Evolutionary conservation across 2,113 vertebrate genomes (phyloP), one percentile per base, ranked within the genome.

Genomic region (Ceuthmochares aereus): DNA sequence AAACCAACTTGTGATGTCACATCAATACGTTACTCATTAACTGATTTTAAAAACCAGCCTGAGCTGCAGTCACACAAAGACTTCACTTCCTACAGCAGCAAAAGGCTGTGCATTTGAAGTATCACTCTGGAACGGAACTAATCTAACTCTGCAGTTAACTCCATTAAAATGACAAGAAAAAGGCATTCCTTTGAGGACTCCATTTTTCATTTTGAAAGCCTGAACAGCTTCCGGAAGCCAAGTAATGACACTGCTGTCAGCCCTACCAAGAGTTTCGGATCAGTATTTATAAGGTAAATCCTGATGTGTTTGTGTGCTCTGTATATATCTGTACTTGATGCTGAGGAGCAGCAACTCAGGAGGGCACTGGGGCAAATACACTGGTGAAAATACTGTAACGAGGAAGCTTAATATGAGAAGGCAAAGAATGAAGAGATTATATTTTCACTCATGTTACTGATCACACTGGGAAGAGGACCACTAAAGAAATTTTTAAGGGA

Each of bases 21-120:
- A 67, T 73, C 56, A 93, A 55, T 25, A 59, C 0, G 94, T 98
- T 98, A 98, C 96, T 98, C 93, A 98, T 98, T 98, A 98, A 98
- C 97, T 58, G 66, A 74, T 37, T 83, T 84, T 12, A 76, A 89
- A 94, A 84, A 27, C 73, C 74, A 51, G 89, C 54, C 82, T 72
- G 73, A 93, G 76, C 86, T 90, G 84, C 54, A 96, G 91, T 88
- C 88, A 74, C 54, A 73, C n/a, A 49, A 96, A 85, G 82, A 81
- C 66, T 81, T 55, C 73, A 94, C 72, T 95, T 97, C 95, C 96
- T 90, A 84, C 3, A 76, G 22, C 34, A 77, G 72, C 32, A 66
- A 83, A 93, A 72, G 40, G 7, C 83, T 73, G 67, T 20, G 23
- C 8, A 1, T 72, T 55, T 49, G 60, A 90, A 89, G 29, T 42